Percentiles rank a stretch among this genome's conserved stretches.
Conservation (phyloP, 2,888 invertebrate species). For the Drosophila merina region DNA sequence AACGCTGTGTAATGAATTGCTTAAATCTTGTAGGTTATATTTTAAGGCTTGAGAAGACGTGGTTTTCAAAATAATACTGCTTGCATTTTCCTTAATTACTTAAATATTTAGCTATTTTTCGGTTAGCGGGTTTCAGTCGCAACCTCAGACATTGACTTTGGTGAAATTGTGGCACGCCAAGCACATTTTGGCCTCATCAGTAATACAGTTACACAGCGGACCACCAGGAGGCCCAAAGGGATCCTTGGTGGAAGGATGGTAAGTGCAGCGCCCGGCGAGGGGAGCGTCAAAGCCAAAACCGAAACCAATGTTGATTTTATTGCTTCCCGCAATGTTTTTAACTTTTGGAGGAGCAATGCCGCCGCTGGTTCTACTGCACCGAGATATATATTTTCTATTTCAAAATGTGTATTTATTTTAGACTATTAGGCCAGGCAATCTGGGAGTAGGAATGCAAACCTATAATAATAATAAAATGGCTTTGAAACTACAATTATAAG, state of each 20-base stretch:
- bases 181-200: slow-evolving; percentile 55
- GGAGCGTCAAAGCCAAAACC: slow-evolving; percentile 43
- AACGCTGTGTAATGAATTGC: slow-evolving; percentile 5
- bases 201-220: slow-evolving; percentile 53
- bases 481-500: neutral
- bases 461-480: neutral
- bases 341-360: slow-evolving; percentile 58
- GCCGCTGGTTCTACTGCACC: slow-evolving; percentile 21
- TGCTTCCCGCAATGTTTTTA: slow-evolving; percentile 77
- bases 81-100: slow-evolving; percentile 1
- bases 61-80: neutral
- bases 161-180: slow-evolving; percentile 61
- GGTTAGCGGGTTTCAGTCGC: slow-evolving; percentile 15
- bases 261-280: slow-evolving; percentile 17
- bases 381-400: slow-evolving; percentile 6
- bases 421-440: neutral
- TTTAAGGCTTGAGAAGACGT: neutral
- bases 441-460: neutral
- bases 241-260: neutral
- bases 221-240: slow-evolving; percentile 21
- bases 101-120: slow-evolving; percentile 51
- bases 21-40: neutral
- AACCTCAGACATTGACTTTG: slow-evolving; percentile 77
- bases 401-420: neutral
- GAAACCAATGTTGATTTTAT: slow-evolving; percentile 74